phyloP scores from a whole-genome alignment of 1,140 invertebrate species.

The Hycleus cichorii region DNA sequence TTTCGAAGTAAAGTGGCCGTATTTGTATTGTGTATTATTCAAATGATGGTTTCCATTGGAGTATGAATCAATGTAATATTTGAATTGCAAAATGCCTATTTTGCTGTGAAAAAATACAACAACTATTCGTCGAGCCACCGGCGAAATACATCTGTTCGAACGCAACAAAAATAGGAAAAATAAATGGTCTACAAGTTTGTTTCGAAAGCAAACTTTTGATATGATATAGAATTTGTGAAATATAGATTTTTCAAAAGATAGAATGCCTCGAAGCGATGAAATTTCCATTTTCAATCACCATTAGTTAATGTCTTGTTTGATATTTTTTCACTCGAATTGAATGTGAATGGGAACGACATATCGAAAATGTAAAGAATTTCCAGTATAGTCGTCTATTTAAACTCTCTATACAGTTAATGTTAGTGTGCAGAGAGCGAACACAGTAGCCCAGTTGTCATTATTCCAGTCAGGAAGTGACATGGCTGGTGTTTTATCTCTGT shows the following conservation, averaged over 20 bases:
- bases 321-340: not conserved
- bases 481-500: constrained; percentile 29
- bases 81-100: constrained; percentile 11
- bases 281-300: not conserved
- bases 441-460: constrained; percentile 17
- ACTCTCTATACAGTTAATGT: not conserved
- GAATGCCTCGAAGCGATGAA: constrained; percentile 1
- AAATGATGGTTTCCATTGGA: not conserved
- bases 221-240: constrained; percentile 7
- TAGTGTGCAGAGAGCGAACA: not conserved
- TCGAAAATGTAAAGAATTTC: constrained; percentile 6
- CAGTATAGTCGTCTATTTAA: constrained; percentile 2
- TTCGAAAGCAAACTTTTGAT: constrained; percentile 7
- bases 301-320: not conserved
- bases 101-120: constrained; percentile 11
- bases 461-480: constrained; percentile 31
- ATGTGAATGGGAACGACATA: not conserved
- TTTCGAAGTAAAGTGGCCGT: too few species aligned
- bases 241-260: constrained; percentile 3
- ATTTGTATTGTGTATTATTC: too few species aligned
- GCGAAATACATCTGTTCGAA: constrained; percentile 1
- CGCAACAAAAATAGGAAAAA: too few species aligned
- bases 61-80: constrained; percentile 9
- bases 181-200: too few species aligned
- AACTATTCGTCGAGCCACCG: constrained; percentile 8